A percentile compares a stretch with the other conserved stretches of the same genome.
phyloP scores from a whole-genome alignment of 37 sponge, comb jelly and placozoan genomes.

The Lycopodina hypogea region DNA sequence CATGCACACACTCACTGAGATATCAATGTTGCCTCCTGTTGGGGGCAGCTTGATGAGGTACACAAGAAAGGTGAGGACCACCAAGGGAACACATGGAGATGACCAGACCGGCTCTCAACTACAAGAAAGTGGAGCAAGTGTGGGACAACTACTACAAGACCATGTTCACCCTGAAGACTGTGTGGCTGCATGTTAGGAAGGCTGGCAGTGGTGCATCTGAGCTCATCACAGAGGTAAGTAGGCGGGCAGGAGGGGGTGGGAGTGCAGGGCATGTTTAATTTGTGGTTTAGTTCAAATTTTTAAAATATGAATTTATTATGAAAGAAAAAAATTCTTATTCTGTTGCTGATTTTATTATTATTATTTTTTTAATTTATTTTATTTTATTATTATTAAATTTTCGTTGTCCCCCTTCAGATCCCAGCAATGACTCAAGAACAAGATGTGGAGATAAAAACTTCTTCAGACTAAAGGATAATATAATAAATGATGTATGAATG shows the following conservation, averaged over 20 bases:
- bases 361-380: no score
- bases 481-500: no score
- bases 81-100: not conserved
- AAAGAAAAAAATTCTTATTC: no score
- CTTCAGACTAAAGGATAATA: no score
- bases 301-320: no score
- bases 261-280: not conserved
- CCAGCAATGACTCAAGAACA: not conserved
- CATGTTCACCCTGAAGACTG: not conserved
- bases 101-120: not conserved
- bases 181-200: not conserved
- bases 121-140: not conserved
- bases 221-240: not conserved
- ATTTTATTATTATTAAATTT: no score
- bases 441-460: not conserved
- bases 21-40: not conserved
- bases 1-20: no score
- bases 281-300: no score
- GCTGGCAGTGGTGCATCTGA: not conserved
- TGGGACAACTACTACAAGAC: conserved; percentile 21
- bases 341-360: no score
- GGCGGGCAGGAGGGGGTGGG: not conserved
- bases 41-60: not conserved
- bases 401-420: not conserved
- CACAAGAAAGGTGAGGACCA: not conserved